Evolutionary conservation across 2,113 vertebrate species (phyloP).

Genomic region (Neopipo cinnamomea): DNA sequence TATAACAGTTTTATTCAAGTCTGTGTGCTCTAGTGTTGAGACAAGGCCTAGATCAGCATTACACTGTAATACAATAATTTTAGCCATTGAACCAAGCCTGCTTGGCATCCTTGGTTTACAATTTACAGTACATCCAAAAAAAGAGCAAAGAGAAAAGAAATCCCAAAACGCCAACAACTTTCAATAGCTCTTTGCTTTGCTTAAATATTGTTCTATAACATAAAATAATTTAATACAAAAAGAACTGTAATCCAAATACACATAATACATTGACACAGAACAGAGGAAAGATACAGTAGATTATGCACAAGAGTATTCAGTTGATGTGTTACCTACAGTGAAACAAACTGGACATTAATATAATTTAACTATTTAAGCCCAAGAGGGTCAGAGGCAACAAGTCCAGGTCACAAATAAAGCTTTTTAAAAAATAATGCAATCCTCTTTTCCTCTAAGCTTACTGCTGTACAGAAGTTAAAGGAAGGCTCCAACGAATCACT

Average conservation of each 20-base stretch:
- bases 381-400: constrained; percentile 62
- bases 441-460: constrained; percentile 53
- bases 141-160: constrained; percentile 68
- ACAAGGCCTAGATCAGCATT: constrained; percentile 83
- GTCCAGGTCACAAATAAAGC: constrained; percentile 65
- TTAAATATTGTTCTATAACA: constrained; percentile 77
- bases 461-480: constrained; percentile 61
- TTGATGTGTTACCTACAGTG: constrained; percentile 63
- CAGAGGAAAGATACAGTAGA: constrained; percentile 70
- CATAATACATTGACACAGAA: constrained; percentile 67
- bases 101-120: constrained; percentile 80
- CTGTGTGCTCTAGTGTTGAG: constrained; percentile 87
- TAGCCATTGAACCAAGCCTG: constrained; percentile 83
- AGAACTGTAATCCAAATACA: constrained; percentile 62
- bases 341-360: constrained; percentile 63
- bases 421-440: constrained; percentile 59
- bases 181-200: constrained; percentile 72
- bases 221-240: constrained; percentile 80
- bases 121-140: constrained; percentile 79
- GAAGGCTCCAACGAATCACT: constrained; percentile 61
- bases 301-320: constrained; percentile 67
- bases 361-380: constrained; percentile 61
- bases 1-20: constrained; percentile 89
- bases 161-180: constrained; percentile 52
- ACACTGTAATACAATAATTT: constrained; percentile 79